These are phyloP conservation scores for Aphyosemion australe DNA, from an alignment of 2,113 vertebrate genomes.

Conservation along the genomic window DNA sequence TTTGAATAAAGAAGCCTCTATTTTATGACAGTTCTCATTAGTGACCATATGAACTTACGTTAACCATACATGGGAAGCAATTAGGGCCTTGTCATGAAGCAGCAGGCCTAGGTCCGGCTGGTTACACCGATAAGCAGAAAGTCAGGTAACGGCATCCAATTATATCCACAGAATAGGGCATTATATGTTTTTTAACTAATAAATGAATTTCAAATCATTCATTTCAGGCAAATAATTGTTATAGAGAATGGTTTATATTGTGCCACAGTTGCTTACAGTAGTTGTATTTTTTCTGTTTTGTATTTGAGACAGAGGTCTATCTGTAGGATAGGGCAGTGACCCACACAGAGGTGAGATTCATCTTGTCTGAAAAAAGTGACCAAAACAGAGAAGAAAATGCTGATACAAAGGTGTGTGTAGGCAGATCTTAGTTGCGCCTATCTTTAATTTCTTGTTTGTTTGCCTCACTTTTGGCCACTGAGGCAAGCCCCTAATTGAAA, in stretches of 20 bases:
- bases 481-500: slow-evolving; percentile 70
- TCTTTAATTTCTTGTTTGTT: slow-evolving; percentile 76
- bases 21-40: slow-evolving; percentile 90
- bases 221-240: slow-evolving; percentile 22
- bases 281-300: slow-evolving; percentile 10
- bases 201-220: slow-evolving; percentile 60
- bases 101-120: slow-evolving; percentile 85
- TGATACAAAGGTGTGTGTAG: slow-evolving; percentile 52
- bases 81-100: slow-evolving; percentile 83
- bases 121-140: slow-evolving; percentile 86
- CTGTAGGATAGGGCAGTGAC: too few relatives aligned
- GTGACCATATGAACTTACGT: slow-evolving; percentile 91
- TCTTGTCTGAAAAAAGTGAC: slow-evolving; percentile 41
- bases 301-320: slow-evolving; percentile 11
- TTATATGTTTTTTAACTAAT: slow-evolving; percentile 83
- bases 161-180: slow-evolving; percentile 55
- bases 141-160: slow-evolving; percentile 83
- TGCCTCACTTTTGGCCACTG: slow-evolving; percentile 64
- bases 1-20: slow-evolving; percentile 31
- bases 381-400: slow-evolving; percentile 28
- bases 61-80: slow-evolving; percentile 86
- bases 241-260: slow-evolving; percentile 14
- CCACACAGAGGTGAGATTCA: slow-evolving; percentile 25
- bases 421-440: slow-evolving; percentile 66
- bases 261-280: neutral